Evolutionary conservation across 1,140 invertebrate genomes (phyloP).

Genomic region (Scylla paramamosain): DNA sequence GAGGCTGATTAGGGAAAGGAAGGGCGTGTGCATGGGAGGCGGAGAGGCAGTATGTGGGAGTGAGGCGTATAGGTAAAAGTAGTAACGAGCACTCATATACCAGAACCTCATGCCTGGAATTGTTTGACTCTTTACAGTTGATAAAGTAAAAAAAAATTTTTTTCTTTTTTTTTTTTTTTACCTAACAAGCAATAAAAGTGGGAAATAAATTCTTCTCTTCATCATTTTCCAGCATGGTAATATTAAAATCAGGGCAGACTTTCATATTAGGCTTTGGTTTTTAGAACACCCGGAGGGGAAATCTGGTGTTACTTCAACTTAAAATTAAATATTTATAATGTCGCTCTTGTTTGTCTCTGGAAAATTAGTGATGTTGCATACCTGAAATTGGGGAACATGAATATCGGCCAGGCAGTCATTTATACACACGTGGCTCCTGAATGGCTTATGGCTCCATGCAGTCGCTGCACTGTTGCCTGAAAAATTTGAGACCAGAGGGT

Average conservation of each 20-base stretch:
- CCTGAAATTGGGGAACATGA: not conserved
- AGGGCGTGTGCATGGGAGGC: no score
- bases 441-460: not conserved
- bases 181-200: not conserved
- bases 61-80: no score
- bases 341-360: not conserved
- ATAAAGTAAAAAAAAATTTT: no score
- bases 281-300: not conserved
- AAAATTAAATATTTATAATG: not conserved
- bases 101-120: no score
- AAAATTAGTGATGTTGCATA: constrained; percentile 13
- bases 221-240: not conserved
- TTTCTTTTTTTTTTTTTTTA: no score
- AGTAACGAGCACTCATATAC: no score
- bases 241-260: not conserved
- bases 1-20: no score
- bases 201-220: not conserved
- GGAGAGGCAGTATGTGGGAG: no score
- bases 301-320: not conserved
- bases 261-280: not conserved
- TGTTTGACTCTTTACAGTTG: no score
- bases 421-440: not conserved
- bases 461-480: not conserved
- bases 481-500: not conserved
- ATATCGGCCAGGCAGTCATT: not conserved